Evolutionary conservation across 2,797 vertebrate genomes (phyloP).

Genomic region (Tolypeutes matacus): DNA sequence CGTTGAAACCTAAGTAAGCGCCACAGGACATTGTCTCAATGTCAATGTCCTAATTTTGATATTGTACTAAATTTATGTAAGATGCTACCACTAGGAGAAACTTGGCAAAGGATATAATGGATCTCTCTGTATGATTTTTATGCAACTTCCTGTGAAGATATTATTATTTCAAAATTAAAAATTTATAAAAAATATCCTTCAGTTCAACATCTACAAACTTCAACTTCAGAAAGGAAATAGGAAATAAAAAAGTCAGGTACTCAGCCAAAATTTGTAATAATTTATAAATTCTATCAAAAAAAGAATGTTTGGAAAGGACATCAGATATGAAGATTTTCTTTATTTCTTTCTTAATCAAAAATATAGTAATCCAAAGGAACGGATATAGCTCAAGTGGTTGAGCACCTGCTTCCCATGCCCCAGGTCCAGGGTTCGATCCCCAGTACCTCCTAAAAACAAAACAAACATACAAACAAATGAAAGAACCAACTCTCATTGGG

Average conservation of each 20-base stretch:
- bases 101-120: too few species aligned
- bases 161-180: neutral
- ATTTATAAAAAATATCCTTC: neutral
- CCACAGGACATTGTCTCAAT: neutral
- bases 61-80: neutral
- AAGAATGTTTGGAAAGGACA: neutral
- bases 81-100: too few species aligned
- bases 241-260: neutral
- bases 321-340: neutral
- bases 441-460: too few species aligned
- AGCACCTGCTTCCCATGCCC: too few species aligned
- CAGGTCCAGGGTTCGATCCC: too few species aligned
- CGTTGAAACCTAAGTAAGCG: neutral
- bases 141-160: too few species aligned
- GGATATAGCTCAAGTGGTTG: too few species aligned
- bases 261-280: neutral
- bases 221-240: neutral
- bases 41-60: neutral
- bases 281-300: neutral
- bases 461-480: too few species aligned
- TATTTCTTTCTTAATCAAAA: conserved; percentile 27
- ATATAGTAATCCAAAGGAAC: neutral
- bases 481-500: too few species aligned
- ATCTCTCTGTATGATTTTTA: too few species aligned
- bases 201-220: neutral